Conservation (phyloP, 2,888 invertebrate genomes). For the Theodoxus fluviatilis region DNA sequence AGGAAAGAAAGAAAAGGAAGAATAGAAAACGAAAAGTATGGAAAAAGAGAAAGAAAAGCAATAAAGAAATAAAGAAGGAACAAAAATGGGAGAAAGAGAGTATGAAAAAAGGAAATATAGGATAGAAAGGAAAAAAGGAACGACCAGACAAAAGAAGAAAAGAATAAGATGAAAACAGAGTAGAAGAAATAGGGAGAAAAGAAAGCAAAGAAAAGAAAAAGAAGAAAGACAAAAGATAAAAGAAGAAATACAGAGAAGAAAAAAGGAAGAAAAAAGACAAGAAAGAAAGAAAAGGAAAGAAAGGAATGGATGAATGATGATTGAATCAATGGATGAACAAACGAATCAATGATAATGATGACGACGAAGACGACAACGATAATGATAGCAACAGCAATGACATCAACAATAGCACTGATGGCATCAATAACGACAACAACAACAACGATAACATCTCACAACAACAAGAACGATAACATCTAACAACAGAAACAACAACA, state of each 20-base stretch:
- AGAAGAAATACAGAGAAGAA: not conserved
- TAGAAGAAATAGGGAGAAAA: not conserved
- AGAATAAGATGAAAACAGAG: not conserved
- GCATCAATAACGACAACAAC: no score
- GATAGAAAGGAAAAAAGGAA: not conserved
- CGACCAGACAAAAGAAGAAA: not conserved
- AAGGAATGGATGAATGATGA: slow-evolving; percentile 7
- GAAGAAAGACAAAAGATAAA: not conserved
- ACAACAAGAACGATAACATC: no score
- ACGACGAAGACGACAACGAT: no score
- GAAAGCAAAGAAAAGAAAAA: slow-evolving; percentile 17
- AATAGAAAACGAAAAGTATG: slow-evolving; percentile 8
- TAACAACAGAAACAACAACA: no score
- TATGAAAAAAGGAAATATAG: not conserved
- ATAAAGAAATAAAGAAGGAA: not conserved
- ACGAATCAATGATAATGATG: no score
- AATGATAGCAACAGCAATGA: no score
- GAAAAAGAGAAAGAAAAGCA: not conserved
- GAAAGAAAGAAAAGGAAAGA: slow-evolving; percentile 11
- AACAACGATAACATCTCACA: no score
- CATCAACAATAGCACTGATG: no score
- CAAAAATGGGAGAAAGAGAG: not conserved
- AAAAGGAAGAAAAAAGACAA: not conserved
- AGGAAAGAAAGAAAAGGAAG: not conserved
- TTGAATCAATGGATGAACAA: no score